Base-by-base conservation (phyloP, 1,140 invertebrate species). In the Bilobella aurantiaca region DNA sequence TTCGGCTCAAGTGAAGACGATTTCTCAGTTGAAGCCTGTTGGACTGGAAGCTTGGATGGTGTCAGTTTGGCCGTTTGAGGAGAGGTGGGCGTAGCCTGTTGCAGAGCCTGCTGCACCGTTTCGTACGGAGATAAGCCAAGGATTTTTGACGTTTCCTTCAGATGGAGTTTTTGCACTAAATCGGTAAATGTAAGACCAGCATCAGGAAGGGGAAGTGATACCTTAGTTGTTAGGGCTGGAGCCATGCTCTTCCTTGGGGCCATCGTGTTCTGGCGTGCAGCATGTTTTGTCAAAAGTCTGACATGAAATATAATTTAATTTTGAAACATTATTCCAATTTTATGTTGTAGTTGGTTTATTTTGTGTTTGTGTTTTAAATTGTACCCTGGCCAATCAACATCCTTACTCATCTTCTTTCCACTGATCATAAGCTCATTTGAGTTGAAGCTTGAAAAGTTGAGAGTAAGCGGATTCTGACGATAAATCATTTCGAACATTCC, bases 401-500 rank as follows among this genome's bases (percentile, higher is more conserved):
- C 71, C 47, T 63, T 37, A 1, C 32, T 60, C 21, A 73, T 31
- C 53, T 76, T 75, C 69, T 83, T 84, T 3, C 89, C 89, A 58
- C 87, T 84, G 0, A 91, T 81, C 23, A 85, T 84, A 14, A 93
- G 76, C 49, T 84, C 86, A 62, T 89, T 82, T 1, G 91, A 90
- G 63, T 90, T 82, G 75, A 93, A 94, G 1, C 89, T 88, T 16
- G 91, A 91, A 2, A 87, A 86, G 1, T 88, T 31, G 2, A 66
- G 47, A 16, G 58, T 34, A 16, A 53, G 29, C 16, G 59, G 12
- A 60, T 81, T 79, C 73, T 87, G 87, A 63, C 85, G 87, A 76
- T 90, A 93, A 21, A 86, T 84, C 64, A 93, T 74, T 75, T 94
- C 91, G 76, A 95, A 96, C 62, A 85, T 81, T 23, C 93, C 93